phyloP scores from a whole-genome alignment of 35 echinoderm and acorn worm genomes.

The Apostichopus parvimensis region DNA sequence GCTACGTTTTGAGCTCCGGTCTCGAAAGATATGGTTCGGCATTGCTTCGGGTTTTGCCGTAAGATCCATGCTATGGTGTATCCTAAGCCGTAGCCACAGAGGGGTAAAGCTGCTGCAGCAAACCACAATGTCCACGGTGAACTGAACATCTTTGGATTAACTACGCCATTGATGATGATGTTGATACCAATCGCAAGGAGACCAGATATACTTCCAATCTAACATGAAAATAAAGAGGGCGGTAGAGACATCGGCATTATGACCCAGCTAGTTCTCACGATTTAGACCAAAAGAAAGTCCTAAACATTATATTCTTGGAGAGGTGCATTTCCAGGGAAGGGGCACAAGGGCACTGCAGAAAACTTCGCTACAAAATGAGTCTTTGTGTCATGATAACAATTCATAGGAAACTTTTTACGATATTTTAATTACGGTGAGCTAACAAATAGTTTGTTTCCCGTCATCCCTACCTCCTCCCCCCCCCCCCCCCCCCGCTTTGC shows the following conservation, averaged over 20 bases:
- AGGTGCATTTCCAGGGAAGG: no score
- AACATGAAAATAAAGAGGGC: not conserved
- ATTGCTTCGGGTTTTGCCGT: conserved; percentile 66
- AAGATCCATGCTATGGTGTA: conserved; percentile 67
- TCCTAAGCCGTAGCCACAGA: conserved; percentile 62
- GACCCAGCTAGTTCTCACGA: no score
- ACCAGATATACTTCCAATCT: conserved; percentile 71
- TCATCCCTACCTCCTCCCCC: no score
- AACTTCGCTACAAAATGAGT: no score
- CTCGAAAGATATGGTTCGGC: conserved; percentile 85
- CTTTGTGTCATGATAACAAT: no score
- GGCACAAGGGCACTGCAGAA: no score
- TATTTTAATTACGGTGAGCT: no score
- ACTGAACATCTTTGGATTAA: conserved; percentile 75
- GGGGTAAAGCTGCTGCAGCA: conserved; percentile 44
- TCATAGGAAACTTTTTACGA: no score
- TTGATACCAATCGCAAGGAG: conserved; percentile 62
- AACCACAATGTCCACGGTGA: conserved; percentile 84
- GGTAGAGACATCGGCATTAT: not conserved
- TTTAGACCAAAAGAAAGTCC: no score
- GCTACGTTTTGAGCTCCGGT: conserved; percentile 86
- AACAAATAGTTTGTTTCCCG: no score
- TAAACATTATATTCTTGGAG: no score
- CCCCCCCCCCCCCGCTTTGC: no score
- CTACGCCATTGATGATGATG: conserved; percentile 70